phyloP scores from a whole-genome alignment of 2,888 invertebrate genomes.

The Iphiclides podalirius region DNA sequence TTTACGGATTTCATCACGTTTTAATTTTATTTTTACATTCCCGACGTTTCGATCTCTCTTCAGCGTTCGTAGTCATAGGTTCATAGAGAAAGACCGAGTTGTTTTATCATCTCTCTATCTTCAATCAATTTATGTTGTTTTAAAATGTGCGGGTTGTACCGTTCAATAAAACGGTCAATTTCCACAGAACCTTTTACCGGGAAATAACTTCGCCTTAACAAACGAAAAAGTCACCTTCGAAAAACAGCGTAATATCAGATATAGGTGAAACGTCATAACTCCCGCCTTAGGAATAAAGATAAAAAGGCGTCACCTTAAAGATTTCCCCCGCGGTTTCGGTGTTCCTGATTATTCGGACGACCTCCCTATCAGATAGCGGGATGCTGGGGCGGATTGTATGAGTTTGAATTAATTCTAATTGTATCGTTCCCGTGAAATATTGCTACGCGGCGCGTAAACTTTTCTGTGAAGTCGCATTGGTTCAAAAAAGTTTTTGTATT shows the following conservation, averaged over 20 bases:
- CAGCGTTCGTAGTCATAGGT: too few relatives aligned
- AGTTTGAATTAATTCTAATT: constrained; percentile 30
- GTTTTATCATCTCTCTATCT: too few relatives aligned
- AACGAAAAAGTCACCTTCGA: constrained; percentile 25
- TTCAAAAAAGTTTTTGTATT: too few relatives aligned
- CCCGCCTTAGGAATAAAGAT: constrained; percentile 42
- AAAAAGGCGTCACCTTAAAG: constrained; percentile 47
- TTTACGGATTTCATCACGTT: too few relatives aligned
- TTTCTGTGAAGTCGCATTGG: too few relatives aligned
- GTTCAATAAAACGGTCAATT: too few relatives aligned
- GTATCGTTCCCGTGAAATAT: constrained; percentile 11
- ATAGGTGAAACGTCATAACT: constrained; percentile 31
- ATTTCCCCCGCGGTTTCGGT: constrained; percentile 60
- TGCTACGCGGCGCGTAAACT: not conserved
- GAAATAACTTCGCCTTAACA: constrained; percentile 26
- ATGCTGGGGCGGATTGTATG: constrained; percentile 33
- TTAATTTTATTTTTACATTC: too few relatives aligned
- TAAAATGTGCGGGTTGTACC: too few relatives aligned
- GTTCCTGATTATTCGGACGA: constrained; percentile 56
- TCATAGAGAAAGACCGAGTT: too few relatives aligned
- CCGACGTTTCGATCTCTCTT: too few relatives aligned
- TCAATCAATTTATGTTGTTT: too few relatives aligned
- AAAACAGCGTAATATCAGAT: constrained; percentile 21
- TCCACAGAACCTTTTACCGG: too few relatives aligned
- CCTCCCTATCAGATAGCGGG: constrained; percentile 54